Evolutionary conservation across 1,140 invertebrate species (phyloP).

Genomic region (honey bee (Apis mellifera)): DNA sequence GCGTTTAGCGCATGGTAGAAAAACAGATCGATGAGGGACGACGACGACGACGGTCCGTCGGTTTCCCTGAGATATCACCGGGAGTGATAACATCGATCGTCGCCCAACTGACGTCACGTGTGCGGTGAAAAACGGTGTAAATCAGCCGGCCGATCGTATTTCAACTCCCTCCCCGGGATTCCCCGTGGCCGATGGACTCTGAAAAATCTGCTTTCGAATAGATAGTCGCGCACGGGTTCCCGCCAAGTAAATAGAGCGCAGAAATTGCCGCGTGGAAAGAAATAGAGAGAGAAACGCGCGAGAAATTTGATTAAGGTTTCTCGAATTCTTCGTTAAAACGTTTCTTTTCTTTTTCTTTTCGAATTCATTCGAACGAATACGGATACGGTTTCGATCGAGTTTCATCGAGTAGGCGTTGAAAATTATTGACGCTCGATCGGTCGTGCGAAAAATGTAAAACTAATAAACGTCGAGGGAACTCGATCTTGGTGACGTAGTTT

Average conservation of each 20-base stretch:
- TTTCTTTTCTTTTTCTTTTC: not conserved
- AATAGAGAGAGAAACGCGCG: not conserved
- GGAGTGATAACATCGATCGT: constrained; percentile 63
- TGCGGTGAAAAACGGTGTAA: constrained; percentile 45
- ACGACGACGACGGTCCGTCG: constrained; percentile 17
- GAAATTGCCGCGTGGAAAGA: not conserved
- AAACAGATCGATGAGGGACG: constrained; percentile 61
- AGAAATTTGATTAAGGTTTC: constrained; percentile 8
- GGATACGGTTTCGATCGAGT: not conserved
- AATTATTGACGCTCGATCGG: not conserved
- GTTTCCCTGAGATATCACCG: constrained; percentile 51
- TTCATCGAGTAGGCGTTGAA: not conserved
- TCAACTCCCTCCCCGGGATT: constrained; percentile 32
- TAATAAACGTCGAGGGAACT: not conserved
- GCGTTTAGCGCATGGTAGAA: constrained; percentile 42
- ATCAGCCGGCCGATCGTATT: constrained; percentile 51
- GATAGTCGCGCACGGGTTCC: constrained; percentile 9
- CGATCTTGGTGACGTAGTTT: no score
- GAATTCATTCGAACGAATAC: not conserved
- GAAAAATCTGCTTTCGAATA: constrained; percentile 8
- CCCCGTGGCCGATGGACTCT: constrained; percentile 21
- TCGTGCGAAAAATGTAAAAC: not conserved
- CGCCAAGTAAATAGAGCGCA: constrained; percentile 22
- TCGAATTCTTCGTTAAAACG: not conserved
- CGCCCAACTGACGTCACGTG: constrained; percentile 55